Conservation (phyloP, 2,797 vertebrate species). For the Scleropages formosus region DNA sequence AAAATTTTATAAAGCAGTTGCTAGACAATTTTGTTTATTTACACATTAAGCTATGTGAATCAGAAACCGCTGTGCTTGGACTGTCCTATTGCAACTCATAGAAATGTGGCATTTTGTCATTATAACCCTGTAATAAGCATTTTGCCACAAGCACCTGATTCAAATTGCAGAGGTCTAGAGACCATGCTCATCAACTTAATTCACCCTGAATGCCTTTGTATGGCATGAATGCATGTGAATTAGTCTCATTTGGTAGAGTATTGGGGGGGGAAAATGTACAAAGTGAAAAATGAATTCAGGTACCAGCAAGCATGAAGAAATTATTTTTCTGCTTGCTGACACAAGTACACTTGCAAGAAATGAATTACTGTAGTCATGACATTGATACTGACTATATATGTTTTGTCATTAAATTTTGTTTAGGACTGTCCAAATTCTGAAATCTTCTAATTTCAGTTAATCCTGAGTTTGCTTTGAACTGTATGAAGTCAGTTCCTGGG, state of each 20-base stretch:
- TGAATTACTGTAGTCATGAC: not conserved
- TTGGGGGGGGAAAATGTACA: no score
- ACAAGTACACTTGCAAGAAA: not conserved
- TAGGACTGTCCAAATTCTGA: not conserved
- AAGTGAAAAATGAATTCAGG: no score
- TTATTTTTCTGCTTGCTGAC: no score
- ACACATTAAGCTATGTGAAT: slow-evolving; percentile 3
- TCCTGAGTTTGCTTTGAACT: not conserved
- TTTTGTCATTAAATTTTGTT: no score
- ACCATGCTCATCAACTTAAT: not conserved
- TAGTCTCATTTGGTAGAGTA: no score
- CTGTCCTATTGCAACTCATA: not conserved
- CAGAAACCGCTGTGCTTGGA: slow-evolving; percentile 26
- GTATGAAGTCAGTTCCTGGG: slow-evolving; percentile 6
- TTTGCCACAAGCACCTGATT: not conserved
- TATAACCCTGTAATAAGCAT: not conserved
- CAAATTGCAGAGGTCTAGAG: not conserved
- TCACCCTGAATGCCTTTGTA: not conserved
- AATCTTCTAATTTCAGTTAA: not conserved
- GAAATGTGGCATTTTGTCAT: not conserved
- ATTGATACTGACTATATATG: no score
- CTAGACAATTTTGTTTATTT: not conserved
- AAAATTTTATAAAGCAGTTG: not conserved
- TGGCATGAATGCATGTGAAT: no score
- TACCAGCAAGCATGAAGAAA: no score